A percentile compares a stretch with the other conserved stretches of the same genome.
phyloP scores from a whole-genome alignment of 1,140 invertebrate species.

The Ips typographus region DNA sequence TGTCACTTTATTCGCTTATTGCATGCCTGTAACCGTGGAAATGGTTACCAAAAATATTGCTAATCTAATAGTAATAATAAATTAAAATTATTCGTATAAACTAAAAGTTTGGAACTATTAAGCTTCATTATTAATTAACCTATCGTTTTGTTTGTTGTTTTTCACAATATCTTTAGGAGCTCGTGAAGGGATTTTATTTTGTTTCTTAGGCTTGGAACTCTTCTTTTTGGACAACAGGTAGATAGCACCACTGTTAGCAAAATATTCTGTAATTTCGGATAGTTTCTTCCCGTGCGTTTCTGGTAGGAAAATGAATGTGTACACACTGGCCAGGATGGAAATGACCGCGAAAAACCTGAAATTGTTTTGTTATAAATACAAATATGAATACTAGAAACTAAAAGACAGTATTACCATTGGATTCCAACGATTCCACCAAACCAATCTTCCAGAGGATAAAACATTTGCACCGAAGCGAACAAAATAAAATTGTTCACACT shows the following conservation, averaged over 20 bases:
- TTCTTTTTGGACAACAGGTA: slow-evolving; percentile 41
- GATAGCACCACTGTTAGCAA: slow-evolving; percentile 51
- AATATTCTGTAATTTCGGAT: slow-evolving; percentile 66
- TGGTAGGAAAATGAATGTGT: slow-evolving; percentile 65
- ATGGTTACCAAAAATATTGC: too few species aligned
- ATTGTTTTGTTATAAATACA: not conserved
- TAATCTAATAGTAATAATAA: too few species aligned
- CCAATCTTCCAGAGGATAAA: slow-evolving; percentile 48
- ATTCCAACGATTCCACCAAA: slow-evolving; percentile 40
- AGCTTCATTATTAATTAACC: slow-evolving; percentile 3
- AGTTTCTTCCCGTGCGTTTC: slow-evolving; percentile 72
- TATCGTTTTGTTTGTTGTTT: not conserved
- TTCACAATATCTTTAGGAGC: slow-evolving; percentile 4
- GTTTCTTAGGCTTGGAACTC: not conserved
- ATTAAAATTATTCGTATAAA: too few species aligned
- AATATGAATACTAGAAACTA: not conserved
- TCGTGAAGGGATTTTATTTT: not conserved
- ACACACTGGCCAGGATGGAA: slow-evolving; percentile 59
- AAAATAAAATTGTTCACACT: slow-evolving; percentile 58
- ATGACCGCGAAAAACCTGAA: slow-evolving; percentile 63
- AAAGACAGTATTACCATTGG: slow-evolving; percentile 44
- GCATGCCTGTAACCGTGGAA: too few species aligned
- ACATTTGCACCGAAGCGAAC: slow-evolving; percentile 58
- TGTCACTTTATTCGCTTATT: too few species aligned
- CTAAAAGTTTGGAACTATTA: not conserved